These are phyloP conservation scores for Semnornis frantzii DNA, from an alignment of 2,113 vertebrate genomes.

Conservation along the genomic window DNA sequence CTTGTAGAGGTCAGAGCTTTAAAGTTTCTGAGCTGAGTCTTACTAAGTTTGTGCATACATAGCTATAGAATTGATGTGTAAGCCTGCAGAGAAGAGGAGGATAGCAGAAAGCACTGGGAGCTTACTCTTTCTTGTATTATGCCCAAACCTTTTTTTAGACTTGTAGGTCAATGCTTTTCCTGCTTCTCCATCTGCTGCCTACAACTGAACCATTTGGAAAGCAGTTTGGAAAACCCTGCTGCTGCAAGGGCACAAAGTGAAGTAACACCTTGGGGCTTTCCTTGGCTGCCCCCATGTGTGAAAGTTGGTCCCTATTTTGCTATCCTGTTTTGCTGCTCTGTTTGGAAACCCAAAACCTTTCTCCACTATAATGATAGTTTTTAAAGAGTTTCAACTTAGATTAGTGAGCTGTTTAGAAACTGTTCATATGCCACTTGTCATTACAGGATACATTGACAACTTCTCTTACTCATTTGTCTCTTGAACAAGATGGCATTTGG, in stretches of 20 bases:
- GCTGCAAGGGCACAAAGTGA: background rate
- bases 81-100: background rate
- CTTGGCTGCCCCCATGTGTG: fast-evolving
- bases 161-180: background rate
- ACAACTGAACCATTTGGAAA: background rate
- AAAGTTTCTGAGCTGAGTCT: background rate
- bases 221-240: background rate
- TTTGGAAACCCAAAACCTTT: background rate
- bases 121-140: background rate
- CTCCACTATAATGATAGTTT: background rate
- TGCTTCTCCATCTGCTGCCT: background rate
- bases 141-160: background rate
- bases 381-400: background rate
- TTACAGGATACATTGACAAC: background rate
- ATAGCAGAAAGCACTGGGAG: background rate
- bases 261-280: fast-evolving
- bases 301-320: background rate
- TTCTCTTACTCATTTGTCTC: background rate
- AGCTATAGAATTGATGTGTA: background rate
- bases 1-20: background rate
- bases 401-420: background rate
- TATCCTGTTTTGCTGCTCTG: background rate
- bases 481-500: background rate
- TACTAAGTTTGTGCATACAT: background rate
- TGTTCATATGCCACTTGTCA: background rate